Base-by-base conservation (phyloP, 1,140 invertebrate species). In the Amyelois transitella region DNA sequence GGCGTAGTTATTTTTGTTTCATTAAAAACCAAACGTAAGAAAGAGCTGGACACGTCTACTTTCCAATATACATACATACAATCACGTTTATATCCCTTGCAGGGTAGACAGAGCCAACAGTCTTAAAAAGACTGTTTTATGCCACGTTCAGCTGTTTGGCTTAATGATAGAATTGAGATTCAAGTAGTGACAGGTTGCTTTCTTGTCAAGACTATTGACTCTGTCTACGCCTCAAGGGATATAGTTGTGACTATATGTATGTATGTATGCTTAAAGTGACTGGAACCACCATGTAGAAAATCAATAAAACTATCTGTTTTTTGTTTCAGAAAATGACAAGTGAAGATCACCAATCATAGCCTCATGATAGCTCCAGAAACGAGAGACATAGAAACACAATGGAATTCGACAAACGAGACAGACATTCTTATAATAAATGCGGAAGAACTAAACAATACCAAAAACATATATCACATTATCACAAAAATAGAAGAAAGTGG, bases 281-380 rank as follows among this genome's bases (percentile, higher is more conserved):
- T n/a, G n/a, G n/a, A n/a, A n/a, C n/a, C n/a, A n/a, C n/a, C 25
- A 10, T 32, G 25, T 1, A 6, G 1, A 32, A 32, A 6, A 6
- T 10, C 12, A 10, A 32, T 32, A 10, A 6, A 32, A 32, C 2
- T 32, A n/a, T 14, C n/a, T 14, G 1, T 38, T 48, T n/a, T 43
- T 55, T 56, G 47, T 56, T 56, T 1, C 47, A 56, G 54, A 56
- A 51, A 56, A 56, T 56, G 54, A n/a, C 45, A 50, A 22, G 25
- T 3, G 12, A 48, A 48, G 18, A 21, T 12, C 44, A 18, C 17
- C 21, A 28, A 20, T 25, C 49, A 7, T 57, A 52, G 32, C 52
- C 55, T 8, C 55, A 57, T 57, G 55, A 57, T 57, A 20, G 25
- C 55, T 28, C 5, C 25, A 32, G 50, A 24, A 21, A 8, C 20